A percentile compares a stretch with the other conserved stretches of the same genome.
phyloP scores from a whole-genome alignment of 2,888 invertebrate species.

The Napeogenes sylphis region DNA sequence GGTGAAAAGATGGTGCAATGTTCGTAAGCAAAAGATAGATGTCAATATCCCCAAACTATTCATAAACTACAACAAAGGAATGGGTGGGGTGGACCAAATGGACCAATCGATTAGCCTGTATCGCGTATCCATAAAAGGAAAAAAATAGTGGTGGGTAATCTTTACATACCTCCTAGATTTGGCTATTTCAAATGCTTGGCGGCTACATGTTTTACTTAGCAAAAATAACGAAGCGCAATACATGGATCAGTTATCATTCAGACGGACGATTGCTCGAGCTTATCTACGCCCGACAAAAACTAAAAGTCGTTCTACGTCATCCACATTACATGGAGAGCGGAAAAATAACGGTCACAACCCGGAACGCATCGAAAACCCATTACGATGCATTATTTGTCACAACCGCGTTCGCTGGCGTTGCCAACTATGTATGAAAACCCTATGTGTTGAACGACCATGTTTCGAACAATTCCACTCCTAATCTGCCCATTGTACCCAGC shows the following conservation, averaged over 20 bases:
- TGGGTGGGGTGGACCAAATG: slow-evolving; percentile 5
- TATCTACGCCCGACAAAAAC: too few relatives aligned
- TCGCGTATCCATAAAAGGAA: too few relatives aligned
- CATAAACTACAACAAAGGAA: slow-evolving; percentile 33
- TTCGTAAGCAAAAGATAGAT: slow-evolving; percentile 30
- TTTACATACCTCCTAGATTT: too few relatives aligned
- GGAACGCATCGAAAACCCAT: not conserved
- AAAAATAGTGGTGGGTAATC: too few relatives aligned
- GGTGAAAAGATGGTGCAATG: slow-evolving; percentile 33
- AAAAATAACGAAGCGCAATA: too few relatives aligned
- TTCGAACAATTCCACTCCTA: slow-evolving; percentile 15
- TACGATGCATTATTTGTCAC: slow-evolving; percentile 3
- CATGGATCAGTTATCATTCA: slow-evolving; percentile 25
- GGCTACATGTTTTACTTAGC: too few relatives aligned
- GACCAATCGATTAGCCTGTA: too few relatives aligned
- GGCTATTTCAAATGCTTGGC: too few relatives aligned
- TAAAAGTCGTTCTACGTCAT: too few relatives aligned
- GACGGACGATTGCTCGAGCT: too few relatives aligned
- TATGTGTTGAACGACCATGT: slow-evolving; percentile 9
- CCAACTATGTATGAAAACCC: slow-evolving; percentile 4
- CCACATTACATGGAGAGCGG: too few relatives aligned
- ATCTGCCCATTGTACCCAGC: slow-evolving; percentile 4
- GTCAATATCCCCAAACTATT: slow-evolving; percentile 33
- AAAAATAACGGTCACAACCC: not conserved
- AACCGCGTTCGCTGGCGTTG: slow-evolving; percentile 9